A percentile compares a stretch with the other conserved stretches of the same genome.
Evolutionary conservation across 2,113 vertebrate genomes (phyloP).

Genomic region (Micronisus gabar): DNA sequence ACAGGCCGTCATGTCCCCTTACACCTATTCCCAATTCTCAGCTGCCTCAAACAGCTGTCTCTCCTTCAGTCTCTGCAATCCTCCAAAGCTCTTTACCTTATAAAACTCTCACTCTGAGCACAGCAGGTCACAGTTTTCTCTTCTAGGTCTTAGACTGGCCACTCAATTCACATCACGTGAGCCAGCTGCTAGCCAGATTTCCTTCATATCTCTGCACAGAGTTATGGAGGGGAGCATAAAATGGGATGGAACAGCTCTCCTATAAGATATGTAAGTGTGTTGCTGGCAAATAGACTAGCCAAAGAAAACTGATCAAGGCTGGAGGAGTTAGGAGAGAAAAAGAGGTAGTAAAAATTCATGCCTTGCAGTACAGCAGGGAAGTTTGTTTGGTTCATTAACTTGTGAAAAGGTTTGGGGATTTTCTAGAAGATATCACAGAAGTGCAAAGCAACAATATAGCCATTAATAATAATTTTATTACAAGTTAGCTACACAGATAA

Average conservation of each 20-base stretch:
- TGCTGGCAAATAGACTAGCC: not conserved
- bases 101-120: not conserved
- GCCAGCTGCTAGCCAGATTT: slow-evolving; percentile 18
- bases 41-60: not conserved
- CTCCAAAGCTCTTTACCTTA: not conserved
- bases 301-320: not conserved
- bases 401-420: not conserved
- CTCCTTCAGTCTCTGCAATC: not conserved
- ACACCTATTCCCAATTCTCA: not conserved
- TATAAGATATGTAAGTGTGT: not conserved
- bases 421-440: not conserved
- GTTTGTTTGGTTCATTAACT: not conserved
- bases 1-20: not conserved
- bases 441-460: not conserved
- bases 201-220: not conserved
- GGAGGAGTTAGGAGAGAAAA: not conserved
- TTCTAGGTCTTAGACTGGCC: not conserved
- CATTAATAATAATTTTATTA: not conserved
- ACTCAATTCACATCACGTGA: not conserved
- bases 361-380: not conserved
- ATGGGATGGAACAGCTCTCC: not conserved
- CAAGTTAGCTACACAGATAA: not conserved
- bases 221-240: not conserved
- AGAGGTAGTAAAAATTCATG: not conserved
- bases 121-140: not conserved